Percentiles rank a stretch among this genome's conserved stretches.
Evolutionary conservation across 1,140 invertebrate genomes (phyloP).

Genomic region (Orchesella cincta): DNA sequence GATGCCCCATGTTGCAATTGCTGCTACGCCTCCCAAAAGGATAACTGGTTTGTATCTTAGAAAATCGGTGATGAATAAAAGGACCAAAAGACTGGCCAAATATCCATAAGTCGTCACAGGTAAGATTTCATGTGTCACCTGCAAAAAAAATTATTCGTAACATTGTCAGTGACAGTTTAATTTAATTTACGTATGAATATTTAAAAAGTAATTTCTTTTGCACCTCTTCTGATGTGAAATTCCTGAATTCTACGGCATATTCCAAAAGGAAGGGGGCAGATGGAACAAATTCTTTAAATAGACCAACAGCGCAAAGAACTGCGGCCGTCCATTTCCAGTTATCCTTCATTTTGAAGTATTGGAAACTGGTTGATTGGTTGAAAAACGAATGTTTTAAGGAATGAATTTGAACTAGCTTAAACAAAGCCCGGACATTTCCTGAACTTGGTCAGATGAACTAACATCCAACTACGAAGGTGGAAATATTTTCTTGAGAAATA

Average conservation of each 20-base stretch:
- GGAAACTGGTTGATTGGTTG: too few species aligned
- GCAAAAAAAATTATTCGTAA: slow-evolving; percentile 50
- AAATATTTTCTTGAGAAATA: too few species aligned
- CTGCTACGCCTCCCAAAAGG: slow-evolving; percentile 69
- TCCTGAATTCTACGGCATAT: slow-evolving; percentile 71
- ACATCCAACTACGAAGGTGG: too few species aligned
- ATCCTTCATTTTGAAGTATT: slow-evolving; percentile 53
- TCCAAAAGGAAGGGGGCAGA: slow-evolving; percentile 79
- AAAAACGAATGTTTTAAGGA: too few species aligned
- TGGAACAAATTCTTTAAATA: slow-evolving; percentile 78
- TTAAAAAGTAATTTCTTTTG: slow-evolving; percentile 43
- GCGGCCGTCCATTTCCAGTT: slow-evolving; percentile 67
- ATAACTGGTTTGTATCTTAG: slow-evolving; percentile 84
- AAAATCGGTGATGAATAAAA: slow-evolving; percentile 81
- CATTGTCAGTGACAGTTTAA: too few species aligned
- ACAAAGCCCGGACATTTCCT: too few species aligned
- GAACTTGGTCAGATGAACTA: too few species aligned
- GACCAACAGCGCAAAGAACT: slow-evolving; percentile 73
- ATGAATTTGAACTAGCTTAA: too few species aligned
- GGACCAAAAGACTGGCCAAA: slow-evolving; percentile 68
- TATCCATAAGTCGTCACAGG: slow-evolving; percentile 79
- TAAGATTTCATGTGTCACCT: slow-evolving; percentile 75
- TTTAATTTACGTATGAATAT: slow-evolving; percentile 1
- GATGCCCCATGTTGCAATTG: slow-evolving; percentile 70
- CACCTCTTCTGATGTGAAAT: slow-evolving; percentile 68